Base-by-base conservation (phyloP, 1,140 invertebrate genomes). In the Bombus pascuorum region DNA sequence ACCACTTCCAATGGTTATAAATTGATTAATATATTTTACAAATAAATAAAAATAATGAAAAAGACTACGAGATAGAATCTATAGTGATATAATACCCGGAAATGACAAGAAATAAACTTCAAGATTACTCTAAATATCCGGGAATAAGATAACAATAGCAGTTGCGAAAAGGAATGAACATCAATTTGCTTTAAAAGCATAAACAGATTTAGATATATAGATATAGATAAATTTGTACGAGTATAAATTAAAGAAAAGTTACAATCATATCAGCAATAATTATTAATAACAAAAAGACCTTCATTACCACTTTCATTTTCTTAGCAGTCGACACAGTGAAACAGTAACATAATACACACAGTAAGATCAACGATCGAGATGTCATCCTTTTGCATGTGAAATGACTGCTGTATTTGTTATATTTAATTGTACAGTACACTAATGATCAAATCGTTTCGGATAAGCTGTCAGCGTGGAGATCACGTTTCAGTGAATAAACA, bases 271-370 rank as follows among this genome's bases (percentile, higher is more conserved):
- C n/a, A 18, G n/a, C 22, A 12, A 37, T 37, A 37, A 70, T 25
- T 37, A 1, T 37, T 70, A 70, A 70, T 70, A 37, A 70, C 22
- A 70, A 75, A 53, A 34, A 47, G 1, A 34, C 32, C 3, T 5
- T 44, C 18, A 25, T 89, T 47, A 87, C 83, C 78, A 81, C 83
- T 82, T 42, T 87, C 10, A 84, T 66, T 32, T 37, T 88, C 47
- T 87, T 79, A 65, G 39, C 47, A 22, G 8, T 32, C 32, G 32
- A 37, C 39, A 77, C 28, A 5, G 75, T 6, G 5, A 86, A 62
- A 39, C 72, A 83, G 53, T 37, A 87, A 39, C 53, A 83, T 22
- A 71, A 4, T 34, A 79, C 25, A 65, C 68, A 57, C 34, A 87
- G 39, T 12, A 78, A 47, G 10, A 15, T 59, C 12, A 87, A 44